Evolutionary conservation across 2,888 invertebrate genomes (phyloP).

Genomic region (Parnassius apollo): DNA sequence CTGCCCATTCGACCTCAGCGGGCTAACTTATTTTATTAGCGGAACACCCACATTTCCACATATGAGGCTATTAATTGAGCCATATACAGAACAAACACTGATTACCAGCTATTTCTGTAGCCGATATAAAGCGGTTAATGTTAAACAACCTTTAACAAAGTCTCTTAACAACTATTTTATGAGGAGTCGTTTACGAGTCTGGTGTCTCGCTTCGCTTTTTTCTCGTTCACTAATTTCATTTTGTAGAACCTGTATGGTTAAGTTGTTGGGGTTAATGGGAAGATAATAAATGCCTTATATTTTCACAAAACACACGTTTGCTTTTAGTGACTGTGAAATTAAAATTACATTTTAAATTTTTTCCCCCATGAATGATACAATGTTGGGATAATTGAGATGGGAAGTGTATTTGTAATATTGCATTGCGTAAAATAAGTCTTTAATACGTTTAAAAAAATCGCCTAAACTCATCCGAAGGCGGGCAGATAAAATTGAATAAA

Average conservation of each 20-base stretch:
- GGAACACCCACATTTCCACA: constrained; percentile 26
- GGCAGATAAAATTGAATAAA: too few relatives aligned
- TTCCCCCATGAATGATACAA: too few relatives aligned
- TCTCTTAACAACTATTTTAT: constrained; percentile 17
- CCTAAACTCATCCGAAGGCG: too few relatives aligned
- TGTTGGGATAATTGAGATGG: not conserved
- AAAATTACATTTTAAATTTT: not conserved
- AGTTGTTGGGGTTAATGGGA: not conserved
- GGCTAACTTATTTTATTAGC: constrained; percentile 27
- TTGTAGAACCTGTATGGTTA: not conserved
- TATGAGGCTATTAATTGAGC: constrained; percentile 23
- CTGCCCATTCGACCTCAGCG: constrained; percentile 15
- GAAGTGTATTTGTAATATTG: too few relatives aligned
- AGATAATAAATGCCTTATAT: constrained; percentile 4
- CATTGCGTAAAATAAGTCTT: too few relatives aligned
- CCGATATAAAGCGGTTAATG: constrained; percentile 14
- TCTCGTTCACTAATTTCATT: constrained; percentile 10
- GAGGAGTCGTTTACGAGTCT: constrained; percentile 5
- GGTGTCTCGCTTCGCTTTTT: constrained; percentile 5
- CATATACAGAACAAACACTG: constrained; percentile 27
- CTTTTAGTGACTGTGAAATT: not conserved
- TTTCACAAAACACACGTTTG: not conserved
- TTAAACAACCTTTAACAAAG: constrained; percentile 21
- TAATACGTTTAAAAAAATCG: too few relatives aligned
- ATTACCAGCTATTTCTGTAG: constrained; percentile 26